Percentiles rank a stretch among this genome's conserved stretches.
Evolutionary conservation across 1,140 invertebrate genomes (phyloP).

Genomic region (Latrodectus geometricus): DNA sequence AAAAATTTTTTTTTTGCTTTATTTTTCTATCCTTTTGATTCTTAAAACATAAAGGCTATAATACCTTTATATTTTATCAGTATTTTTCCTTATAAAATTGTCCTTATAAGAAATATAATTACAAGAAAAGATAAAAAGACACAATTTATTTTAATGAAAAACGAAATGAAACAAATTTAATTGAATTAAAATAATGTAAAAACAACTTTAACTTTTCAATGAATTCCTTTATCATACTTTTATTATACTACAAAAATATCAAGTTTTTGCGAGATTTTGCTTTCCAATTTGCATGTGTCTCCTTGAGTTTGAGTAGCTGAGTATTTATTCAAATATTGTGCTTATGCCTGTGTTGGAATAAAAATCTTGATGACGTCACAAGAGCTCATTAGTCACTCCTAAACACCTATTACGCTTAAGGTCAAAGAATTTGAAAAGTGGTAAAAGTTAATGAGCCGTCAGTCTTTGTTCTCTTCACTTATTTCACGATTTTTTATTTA

Average conservation of each 20-base stretch:
- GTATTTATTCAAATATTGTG: no score
- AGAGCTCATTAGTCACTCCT: slow-evolving; percentile 45
- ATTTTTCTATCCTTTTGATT: no score
- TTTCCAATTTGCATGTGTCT: background rate
- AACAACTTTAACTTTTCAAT: no score
- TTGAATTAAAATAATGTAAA: no score
- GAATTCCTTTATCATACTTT: background rate
- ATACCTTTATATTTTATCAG: no score
- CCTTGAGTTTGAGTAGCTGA: background rate
- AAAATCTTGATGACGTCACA: slow-evolving; percentile 42
- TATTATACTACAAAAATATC: background rate
- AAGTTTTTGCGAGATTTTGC: background rate
- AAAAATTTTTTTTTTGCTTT: no score
- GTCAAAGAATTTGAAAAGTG: slow-evolving; percentile 13
- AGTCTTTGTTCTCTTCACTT: slow-evolving; percentile 17
- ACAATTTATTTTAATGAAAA: no score
- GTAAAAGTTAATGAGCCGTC: slow-evolving; percentile 10
- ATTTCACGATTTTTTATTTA: background rate
- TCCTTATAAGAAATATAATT: no score
- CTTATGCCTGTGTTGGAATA: background rate
- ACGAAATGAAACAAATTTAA: no score
- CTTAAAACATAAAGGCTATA: no score
- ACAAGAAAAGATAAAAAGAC: no score
- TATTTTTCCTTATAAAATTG: no score
- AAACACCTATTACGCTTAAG: slow-evolving; percentile 51